Conservation (phyloP, 2,888 invertebrate genomes). For the Ditula angustiorana region DNA sequence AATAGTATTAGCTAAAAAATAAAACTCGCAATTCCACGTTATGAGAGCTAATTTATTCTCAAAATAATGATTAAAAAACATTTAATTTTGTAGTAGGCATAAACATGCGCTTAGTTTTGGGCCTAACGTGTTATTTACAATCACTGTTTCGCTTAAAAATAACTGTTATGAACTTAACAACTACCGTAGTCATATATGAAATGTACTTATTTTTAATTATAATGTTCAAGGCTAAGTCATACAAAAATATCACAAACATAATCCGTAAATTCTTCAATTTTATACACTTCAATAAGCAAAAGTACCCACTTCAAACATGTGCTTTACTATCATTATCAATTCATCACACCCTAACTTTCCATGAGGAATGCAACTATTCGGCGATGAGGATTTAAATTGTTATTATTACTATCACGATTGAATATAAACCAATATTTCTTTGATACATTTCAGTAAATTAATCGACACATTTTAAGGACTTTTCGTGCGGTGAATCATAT, state of each 20-base stretch:
- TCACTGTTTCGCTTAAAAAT: conserved; percentile 20
- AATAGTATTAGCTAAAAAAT: too few relatives aligned
- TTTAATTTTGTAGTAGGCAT: conserved; percentile 20
- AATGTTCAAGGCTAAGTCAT: conserved; percentile 25
- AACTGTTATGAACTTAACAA: conserved; percentile 27
- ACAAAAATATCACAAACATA: conserved; percentile 39
- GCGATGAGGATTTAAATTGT: too few relatives aligned
- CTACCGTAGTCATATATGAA: conserved; percentile 34
- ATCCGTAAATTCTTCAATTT: conserved; percentile 23
- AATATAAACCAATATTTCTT: too few relatives aligned
- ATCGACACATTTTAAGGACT: too few relatives aligned
- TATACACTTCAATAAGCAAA: conserved; percentile 13
- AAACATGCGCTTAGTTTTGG: conserved; percentile 16
- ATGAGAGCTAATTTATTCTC: conserved; percentile 38
- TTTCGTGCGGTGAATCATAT: too few relatives aligned
- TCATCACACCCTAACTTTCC: too few relatives aligned
- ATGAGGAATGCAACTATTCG: too few relatives aligned
- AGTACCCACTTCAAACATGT: not conserved
- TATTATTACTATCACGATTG: too few relatives aligned
- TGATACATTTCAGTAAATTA: too few relatives aligned
- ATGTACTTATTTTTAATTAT: conserved; percentile 33
- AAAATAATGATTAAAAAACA: conserved; percentile 31
- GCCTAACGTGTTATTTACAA: conserved; percentile 27
- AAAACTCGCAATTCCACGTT: conserved; percentile 13
- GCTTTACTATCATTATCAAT: too few relatives aligned